Conservation (phyloP, 2,888 invertebrate species). For the Miltochrista miniata region DNA sequence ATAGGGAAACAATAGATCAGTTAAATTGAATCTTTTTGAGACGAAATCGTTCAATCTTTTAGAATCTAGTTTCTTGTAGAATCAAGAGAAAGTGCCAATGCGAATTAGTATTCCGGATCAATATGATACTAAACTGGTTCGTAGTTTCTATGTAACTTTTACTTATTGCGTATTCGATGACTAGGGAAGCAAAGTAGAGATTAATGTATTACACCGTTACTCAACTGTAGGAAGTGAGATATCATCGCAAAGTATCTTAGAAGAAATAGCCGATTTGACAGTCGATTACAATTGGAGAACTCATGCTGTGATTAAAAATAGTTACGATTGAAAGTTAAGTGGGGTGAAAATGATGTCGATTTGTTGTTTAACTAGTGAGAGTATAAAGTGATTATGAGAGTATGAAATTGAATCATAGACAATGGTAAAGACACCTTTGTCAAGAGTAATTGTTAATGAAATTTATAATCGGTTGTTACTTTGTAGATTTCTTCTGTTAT, state of each 20-base stretch:
- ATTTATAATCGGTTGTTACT: too few relatives aligned
- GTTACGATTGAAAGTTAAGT: background rate
- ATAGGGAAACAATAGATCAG: background rate
- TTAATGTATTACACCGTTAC: conserved; percentile 18
- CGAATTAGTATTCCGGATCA: conserved; percentile 42
- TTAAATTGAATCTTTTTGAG: background rate
- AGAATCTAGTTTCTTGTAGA: conserved; percentile 25
- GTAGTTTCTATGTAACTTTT: conserved; percentile 38
- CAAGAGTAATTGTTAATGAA: too few relatives aligned
- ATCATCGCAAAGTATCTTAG: background rate
- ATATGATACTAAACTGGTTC: conserved; percentile 43
- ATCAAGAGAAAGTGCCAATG: conserved; percentile 49
- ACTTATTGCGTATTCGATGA: conserved; percentile 40
- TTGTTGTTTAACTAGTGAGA: background rate
- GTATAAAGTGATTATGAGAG: too few relatives aligned
- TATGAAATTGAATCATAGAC: too few relatives aligned
- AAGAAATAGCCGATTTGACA: background rate
- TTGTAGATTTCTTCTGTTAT: too few relatives aligned
- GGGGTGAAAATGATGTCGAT: too few relatives aligned
- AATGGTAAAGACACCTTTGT: background rate
- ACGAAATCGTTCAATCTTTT: conserved; percentile 9
- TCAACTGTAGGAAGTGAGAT: conserved; percentile 10
- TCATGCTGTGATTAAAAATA: background rate
- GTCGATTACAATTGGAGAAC: background rate
- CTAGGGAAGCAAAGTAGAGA: conserved; percentile 22